These are phyloP conservation scores for Gallinago nigripennis DNA, from an alignment of 2,797 vertebrate genomes.

Conservation along the genomic window DNA sequence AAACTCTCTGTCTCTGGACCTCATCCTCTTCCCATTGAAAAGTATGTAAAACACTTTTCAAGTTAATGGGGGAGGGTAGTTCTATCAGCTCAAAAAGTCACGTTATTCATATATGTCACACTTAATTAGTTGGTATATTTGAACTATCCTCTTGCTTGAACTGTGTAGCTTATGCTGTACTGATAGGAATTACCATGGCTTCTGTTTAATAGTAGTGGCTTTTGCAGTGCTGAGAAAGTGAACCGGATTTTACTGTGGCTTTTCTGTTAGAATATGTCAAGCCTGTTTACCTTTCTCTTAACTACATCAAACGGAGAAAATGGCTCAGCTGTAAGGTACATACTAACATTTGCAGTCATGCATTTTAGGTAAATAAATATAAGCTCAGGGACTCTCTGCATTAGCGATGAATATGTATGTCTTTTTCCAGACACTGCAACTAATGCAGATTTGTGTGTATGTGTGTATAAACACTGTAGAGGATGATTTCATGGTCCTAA, in stretches of 20 bases:
- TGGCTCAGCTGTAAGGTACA: background rate
- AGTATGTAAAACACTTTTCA: slow-evolving; percentile 79
- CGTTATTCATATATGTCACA: background rate
- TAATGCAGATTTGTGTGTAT: background rate
- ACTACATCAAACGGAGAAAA: background rate
- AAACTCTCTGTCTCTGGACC: slow-evolving; percentile 94
- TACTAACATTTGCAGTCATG: background rate
- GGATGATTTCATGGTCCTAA: background rate
- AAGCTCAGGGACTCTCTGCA: background rate
- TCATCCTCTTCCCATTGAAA: slow-evolving; percentile 96
- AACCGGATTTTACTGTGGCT: background rate
- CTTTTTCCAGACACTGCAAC: background rate
- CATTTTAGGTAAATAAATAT: background rate
- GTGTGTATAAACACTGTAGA: background rate
- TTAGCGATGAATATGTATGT: background rate
- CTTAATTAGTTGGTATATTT: background rate
- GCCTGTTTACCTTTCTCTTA: background rate
- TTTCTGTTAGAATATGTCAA: background rate
- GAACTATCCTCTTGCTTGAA: background rate
- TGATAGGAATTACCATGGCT: background rate
- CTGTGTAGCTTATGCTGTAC: background rate
- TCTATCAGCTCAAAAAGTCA: background rate
- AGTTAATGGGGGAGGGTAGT: background rate
- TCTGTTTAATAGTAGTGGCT: background rate
- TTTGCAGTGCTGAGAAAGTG: background rate